Percentiles rank a stretch among this genome's conserved stretches.
Conservation (phyloP, 2,797 vertebrate species). For the Sebastes variabilis region DNA sequence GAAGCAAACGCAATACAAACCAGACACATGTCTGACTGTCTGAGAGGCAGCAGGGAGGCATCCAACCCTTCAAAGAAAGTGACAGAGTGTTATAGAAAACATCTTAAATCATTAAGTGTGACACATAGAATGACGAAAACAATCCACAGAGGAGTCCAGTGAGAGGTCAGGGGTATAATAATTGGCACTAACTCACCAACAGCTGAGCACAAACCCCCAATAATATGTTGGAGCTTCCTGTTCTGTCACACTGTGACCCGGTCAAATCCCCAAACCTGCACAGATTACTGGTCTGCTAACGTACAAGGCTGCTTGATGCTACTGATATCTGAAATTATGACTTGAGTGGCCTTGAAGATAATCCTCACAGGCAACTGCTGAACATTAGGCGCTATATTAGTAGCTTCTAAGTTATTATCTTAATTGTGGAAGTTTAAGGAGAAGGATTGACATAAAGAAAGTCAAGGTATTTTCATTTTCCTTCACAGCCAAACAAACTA, state of each 20-base stretch:
- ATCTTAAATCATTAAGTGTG: background rate
- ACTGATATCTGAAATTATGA: background rate
- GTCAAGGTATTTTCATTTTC: constrained; percentile 45
- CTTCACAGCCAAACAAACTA: constrained; percentile 43
- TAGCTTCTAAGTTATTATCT: background rate
- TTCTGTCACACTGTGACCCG: constrained; percentile 21
- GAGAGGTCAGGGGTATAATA: constrained; percentile 1
- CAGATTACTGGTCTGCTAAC: background rate
- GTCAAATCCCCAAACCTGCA: constrained; percentile 10
- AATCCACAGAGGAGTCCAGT: background rate
- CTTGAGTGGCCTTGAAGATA: background rate
- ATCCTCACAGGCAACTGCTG: background rate
- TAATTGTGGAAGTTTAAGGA: background rate
- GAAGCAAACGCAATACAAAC: constrained; percentile 96
- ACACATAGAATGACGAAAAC: background rate
- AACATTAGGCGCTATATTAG: background rate
- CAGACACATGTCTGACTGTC: constrained; percentile 93
- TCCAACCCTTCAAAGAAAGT: constrained; percentile 75
- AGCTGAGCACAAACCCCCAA: constrained; percentile 28
- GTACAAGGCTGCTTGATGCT: background rate
- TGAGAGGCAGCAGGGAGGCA: constrained; percentile 74
- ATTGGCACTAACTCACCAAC: constrained; percentile 15
- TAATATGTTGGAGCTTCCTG: constrained; percentile 18
- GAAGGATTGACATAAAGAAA: constrained; percentile 3
- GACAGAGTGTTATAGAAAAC: background rate